A percentile compares a stretch with the other conserved stretches of the same genome.
phyloP scores from a whole-genome alignment of 2,888 invertebrate genomes.

The Linyphia triangularis region DNA sequence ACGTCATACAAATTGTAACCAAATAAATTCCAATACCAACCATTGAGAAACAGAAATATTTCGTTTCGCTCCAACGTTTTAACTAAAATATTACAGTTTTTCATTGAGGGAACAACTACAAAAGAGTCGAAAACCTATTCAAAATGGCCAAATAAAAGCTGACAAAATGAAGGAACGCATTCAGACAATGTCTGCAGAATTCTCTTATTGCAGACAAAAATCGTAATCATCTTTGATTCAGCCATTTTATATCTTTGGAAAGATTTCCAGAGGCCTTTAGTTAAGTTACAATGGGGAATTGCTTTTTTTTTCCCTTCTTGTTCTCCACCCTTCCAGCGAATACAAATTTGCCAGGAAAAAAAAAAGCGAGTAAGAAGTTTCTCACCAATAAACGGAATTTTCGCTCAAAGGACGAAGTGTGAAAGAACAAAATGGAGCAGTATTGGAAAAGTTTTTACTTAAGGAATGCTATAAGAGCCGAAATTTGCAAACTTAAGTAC shows the following conservation, averaged over 20 bases:
- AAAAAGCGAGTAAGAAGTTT: too few relatives aligned
- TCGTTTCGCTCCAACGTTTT: too few relatives aligned
- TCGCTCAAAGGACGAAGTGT: background rate
- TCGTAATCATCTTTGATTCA: conserved; percentile 3
- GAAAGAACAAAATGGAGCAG: background rate
- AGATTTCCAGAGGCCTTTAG: background rate
- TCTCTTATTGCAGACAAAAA: background rate
- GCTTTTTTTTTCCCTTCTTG: background rate
- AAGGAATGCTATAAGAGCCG: background rate
- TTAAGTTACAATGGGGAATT: background rate
- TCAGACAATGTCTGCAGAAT: background rate
- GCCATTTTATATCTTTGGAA: background rate
- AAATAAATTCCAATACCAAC: too few relatives aligned
- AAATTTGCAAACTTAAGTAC: background rate
- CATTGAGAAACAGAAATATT: too few relatives aligned
- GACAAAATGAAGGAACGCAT: background rate
- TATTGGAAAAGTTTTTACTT: background rate
- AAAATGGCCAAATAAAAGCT: background rate
- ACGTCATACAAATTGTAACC: too few relatives aligned
- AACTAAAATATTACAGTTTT: too few relatives aligned
- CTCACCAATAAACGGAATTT: background rate
- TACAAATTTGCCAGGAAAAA: background rate
- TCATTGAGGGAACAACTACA: too few relatives aligned
- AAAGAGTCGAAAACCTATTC: background rate
- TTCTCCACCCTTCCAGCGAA: background rate